Evolutionary conservation across 2,113 vertebrate genomes (phyloP), one percentile per base, ranked within the genome.

Genomic region (Nothobranchius furzeri): DNA sequence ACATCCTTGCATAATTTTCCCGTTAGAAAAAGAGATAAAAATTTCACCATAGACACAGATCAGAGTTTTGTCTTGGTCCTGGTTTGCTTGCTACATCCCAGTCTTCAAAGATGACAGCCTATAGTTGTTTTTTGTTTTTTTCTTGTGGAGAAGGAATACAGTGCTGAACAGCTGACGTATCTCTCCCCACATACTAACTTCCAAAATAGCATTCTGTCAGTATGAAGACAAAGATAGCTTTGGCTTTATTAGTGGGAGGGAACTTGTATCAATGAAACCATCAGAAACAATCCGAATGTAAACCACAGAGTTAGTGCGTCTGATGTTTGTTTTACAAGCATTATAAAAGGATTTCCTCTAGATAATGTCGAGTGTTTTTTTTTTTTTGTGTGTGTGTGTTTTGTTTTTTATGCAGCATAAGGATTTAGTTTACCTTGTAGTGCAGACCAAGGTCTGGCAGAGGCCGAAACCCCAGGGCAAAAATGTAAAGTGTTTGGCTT

Each of bases 121-220:
- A 9, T 14, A 70, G 52, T 2, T 14, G 73, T 51, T 66, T 51
- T 66, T 3, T 3, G 30, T 3, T 63, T 88, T 84, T 87, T 74
- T 43, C 50, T 48, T 71, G 67, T 73, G 67, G 69, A 85, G 83
- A 88, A 88, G 81, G 85, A 88, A 84, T 67, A 60, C 83, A 68
- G 84, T 88, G 84, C 73, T 65, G 83, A 92, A 93, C 92, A 93
- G 92, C 92, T 93, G 92, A 90, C 91, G 91, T 90, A 87, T 91
- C 88, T 89, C 74, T 85, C 87, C 81, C 69, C 85, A 78, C 85
- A 90, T 75, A 76, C 90, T 86, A 70, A 64, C 83, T 56, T 90
- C 90, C 65, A 92, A 92, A 93, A 93, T 93, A 93, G 90, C 89
- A 74, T 73, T 76, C 78, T 78, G 88, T 91, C 87, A 90, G 85